These are phyloP conservation scores for Thymallus thymallus DNA, from an alignment of 2,113 vertebrate genomes.

Conservation along the genomic window DNA sequence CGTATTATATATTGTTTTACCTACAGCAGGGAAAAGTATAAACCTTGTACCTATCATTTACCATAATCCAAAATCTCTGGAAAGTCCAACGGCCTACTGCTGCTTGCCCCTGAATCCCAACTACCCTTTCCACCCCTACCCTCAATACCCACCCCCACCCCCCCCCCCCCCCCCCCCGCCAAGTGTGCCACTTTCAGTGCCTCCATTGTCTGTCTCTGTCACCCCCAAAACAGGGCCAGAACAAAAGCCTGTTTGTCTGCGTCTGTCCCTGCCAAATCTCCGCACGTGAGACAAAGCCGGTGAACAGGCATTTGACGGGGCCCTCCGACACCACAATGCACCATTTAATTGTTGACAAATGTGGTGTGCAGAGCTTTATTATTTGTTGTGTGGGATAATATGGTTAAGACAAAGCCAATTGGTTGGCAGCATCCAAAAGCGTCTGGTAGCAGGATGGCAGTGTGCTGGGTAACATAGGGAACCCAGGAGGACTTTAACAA, in stretches of 20 bases:
- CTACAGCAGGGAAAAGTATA: too few relatives aligned
- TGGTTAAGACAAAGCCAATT: constrained; percentile 26
- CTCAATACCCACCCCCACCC: too few relatives aligned
- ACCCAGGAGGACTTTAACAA: background rate
- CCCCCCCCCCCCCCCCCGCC: background rate
- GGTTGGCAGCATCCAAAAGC: constrained; percentile 28
- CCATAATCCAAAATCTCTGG: background rate
- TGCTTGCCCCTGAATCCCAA: background rate
- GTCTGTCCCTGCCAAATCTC: background rate
- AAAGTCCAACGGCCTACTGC: too few relatives aligned
- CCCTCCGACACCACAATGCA: background rate
- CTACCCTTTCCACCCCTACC: background rate
- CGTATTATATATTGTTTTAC: too few relatives aligned
- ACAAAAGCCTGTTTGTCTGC: constrained; percentile 27
- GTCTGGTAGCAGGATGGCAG: constrained; percentile 27
- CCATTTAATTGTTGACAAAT: constrained; percentile 42
- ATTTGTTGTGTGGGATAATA: constrained; percentile 24
- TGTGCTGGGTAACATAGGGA: background rate
- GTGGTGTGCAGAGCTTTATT: background rate
- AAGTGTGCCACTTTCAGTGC: constrained; percentile 35
- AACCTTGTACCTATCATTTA: too few relatives aligned
- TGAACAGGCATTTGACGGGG: background rate
- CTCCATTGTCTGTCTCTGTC: constrained; percentile 43
- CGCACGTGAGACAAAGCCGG: background rate
- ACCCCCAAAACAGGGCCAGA: constrained; percentile 3